A percentile compares a stretch with the other conserved stretches of the same genome.
These are phyloP conservation scores for Rapana venosa DNA, from an alignment of 2,888 invertebrate species.

Conservation along the genomic window DNA sequence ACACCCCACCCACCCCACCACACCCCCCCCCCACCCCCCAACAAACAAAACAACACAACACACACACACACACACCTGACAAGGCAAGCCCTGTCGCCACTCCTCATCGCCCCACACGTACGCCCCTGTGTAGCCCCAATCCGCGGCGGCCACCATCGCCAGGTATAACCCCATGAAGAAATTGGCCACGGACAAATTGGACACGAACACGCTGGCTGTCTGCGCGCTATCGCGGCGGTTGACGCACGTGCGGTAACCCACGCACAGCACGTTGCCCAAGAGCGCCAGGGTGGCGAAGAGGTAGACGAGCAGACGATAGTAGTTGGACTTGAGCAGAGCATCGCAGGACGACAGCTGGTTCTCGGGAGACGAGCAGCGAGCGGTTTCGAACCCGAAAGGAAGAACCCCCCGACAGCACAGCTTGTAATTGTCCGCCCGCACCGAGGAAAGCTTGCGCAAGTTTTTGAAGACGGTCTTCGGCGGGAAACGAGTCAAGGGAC, in stretches of 20 bases:
- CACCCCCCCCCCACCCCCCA: neutral
- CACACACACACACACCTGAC: constrained; percentile 46
- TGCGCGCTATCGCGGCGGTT: constrained; percentile 5
- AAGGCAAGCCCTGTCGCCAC: constrained; percentile 57
- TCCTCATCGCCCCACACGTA: constrained; percentile 59
- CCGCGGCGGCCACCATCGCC: constrained; percentile 57
- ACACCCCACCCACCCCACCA: constrained; percentile 20
- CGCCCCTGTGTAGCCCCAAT: constrained; percentile 55
- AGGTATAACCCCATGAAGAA: constrained; percentile 61
- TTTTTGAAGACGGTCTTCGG: neutral
- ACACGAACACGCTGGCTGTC: constrained; percentile 43
- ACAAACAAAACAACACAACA: too few species aligned
- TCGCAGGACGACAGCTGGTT: constrained; percentile 42
- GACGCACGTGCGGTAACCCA: constrained; percentile 42
- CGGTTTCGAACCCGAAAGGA: constrained; percentile 9
- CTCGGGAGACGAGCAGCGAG: neutral
- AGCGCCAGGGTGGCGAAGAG: constrained; percentile 22
- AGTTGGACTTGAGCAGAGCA: constrained; percentile 22
- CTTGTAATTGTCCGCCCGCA: constrained; percentile 40
- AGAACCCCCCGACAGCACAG: constrained; percentile 27
- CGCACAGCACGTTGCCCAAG: constrained; percentile 21
- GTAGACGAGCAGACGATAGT: constrained; percentile 30
- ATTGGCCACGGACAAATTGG: constrained; percentile 47
- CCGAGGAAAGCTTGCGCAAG: neutral
- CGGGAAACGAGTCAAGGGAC: constrained; percentile 3